phyloP scores from a whole-genome alignment of 2,113 vertebrate species.

The Scalopus aquaticus region DNA sequence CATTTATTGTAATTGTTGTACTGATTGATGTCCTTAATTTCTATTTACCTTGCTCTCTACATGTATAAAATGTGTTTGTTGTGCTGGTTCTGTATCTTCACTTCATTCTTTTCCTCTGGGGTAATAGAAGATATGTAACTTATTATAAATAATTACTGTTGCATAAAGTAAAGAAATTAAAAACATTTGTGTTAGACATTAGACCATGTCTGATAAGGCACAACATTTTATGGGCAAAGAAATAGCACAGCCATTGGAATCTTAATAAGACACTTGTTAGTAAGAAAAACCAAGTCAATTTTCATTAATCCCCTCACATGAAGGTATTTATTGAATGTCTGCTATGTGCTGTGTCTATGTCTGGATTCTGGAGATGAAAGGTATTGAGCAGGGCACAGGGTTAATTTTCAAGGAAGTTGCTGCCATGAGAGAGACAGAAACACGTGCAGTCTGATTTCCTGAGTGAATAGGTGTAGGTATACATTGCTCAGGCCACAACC shows the following conservation, averaged over 20 bases:
- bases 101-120: not conserved
- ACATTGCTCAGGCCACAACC: too few relatives aligned
- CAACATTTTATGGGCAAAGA: not conserved
- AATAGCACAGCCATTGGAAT: not conserved
- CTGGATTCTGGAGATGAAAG: not conserved
- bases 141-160: not conserved
- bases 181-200: not conserved
- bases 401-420: not conserved
- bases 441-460: not conserved
- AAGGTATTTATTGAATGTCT: not conserved
- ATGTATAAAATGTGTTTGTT: not conserved
- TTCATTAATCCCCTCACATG: not conserved
- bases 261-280: not conserved
- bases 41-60: not conserved
- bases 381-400: too few relatives aligned
- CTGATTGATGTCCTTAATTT: not conserved
- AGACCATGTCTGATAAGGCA: not conserved
- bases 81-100: not conserved
- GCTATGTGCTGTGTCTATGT: rapidly evolving
- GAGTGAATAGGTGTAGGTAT: not conserved
- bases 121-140: not conserved
- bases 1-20: slow-evolving; percentile 68
- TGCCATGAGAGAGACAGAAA: not conserved
- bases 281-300: not conserved
- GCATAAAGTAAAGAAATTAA: not conserved